phyloP scores from a whole-genome alignment of 2,888 invertebrate genomes.

The Drosophila atroscutellata region DNA sequence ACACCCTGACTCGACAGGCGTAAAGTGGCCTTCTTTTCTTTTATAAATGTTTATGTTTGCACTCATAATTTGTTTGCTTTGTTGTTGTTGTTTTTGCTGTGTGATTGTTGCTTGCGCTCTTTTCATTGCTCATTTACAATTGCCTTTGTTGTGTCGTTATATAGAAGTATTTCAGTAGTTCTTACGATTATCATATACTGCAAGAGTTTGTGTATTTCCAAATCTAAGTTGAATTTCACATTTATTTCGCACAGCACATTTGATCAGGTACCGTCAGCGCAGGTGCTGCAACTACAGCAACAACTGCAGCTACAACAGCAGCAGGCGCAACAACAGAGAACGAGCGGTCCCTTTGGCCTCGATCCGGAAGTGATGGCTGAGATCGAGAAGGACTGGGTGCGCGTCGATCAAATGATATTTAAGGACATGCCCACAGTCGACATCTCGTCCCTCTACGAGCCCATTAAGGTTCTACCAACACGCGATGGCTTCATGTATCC shows the following conservation, averaged over 20 bases:
- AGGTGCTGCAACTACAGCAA: conserved; percentile 74
- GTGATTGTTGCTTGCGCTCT: conserved; percentile 38
- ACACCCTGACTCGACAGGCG: conserved; percentile 73
- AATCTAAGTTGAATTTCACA: not conserved
- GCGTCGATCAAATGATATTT: conserved; percentile 85
- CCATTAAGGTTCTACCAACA: conserved; percentile 86
- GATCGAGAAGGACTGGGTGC: conserved; percentile 87
- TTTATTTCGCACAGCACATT: conserved; percentile 72
- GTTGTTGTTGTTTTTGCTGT: conserved; percentile 28
- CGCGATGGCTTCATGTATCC: conserved; percentile 85
- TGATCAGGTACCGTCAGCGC: conserved; percentile 83
- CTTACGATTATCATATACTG: not conserved
- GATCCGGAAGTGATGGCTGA: conserved; percentile 90
- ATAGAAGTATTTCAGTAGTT: conserved; percentile 7
- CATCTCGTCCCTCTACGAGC: conserved; percentile 84
- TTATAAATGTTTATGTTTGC: conserved; percentile 10
- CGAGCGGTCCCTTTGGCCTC: conserved; percentile 91
- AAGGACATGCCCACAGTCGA: conserved; percentile 83
- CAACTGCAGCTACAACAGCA: conserved; percentile 65
- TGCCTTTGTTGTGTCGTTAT: conserved; percentile 39
- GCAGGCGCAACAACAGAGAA: conserved; percentile 85
- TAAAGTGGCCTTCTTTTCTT: conserved; percentile 69
- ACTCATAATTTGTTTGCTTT: conserved; percentile 32
- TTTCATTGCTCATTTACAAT: conserved; percentile 26
- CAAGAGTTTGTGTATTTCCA: not conserved